Conservation (phyloP, 2,797 vertebrate species). For the Discoglossus pictus region DNA sequence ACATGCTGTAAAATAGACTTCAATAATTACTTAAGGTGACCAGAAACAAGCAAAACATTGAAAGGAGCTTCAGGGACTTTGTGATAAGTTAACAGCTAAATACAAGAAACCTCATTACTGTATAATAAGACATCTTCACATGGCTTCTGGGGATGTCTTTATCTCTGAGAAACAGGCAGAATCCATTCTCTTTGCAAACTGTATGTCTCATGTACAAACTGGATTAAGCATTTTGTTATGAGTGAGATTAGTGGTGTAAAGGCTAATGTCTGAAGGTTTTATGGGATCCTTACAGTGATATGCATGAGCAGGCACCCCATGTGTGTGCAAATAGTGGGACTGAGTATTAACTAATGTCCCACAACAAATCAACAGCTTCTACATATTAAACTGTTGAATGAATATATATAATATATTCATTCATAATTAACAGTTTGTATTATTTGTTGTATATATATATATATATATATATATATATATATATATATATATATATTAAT, state of each 20-base stretch:
- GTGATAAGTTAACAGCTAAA: neutral
- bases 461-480: too few species aligned
- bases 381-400: too few species aligned
- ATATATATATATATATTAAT: too few species aligned
- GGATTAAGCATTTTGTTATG: constrained; percentile 48
- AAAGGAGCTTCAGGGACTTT: neutral
- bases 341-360: too few species aligned
- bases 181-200: constrained; percentile 23
- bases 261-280: constrained; percentile 2
- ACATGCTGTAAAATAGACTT: neutral
- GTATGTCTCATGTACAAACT: constrained; percentile 19
- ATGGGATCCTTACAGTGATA: constrained; percentile 21
- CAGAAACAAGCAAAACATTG: neutral
- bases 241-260: constrained; percentile 41
- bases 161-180: constrained; percentile 3
- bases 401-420: too few species aligned
- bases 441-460: too few species aligned
- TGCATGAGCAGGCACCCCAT: constrained; percentile 35
- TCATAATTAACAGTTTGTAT: too few species aligned
- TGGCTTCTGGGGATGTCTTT: neutral
- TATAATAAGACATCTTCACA: too few species aligned
- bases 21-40: constrained; percentile 6
- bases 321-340: constrained; percentile 45
- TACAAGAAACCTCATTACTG: too few species aligned
- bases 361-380: too few species aligned